phyloP scores from a whole-genome alignment of 2,113 vertebrate species.

The Percina caprodes region DNA sequence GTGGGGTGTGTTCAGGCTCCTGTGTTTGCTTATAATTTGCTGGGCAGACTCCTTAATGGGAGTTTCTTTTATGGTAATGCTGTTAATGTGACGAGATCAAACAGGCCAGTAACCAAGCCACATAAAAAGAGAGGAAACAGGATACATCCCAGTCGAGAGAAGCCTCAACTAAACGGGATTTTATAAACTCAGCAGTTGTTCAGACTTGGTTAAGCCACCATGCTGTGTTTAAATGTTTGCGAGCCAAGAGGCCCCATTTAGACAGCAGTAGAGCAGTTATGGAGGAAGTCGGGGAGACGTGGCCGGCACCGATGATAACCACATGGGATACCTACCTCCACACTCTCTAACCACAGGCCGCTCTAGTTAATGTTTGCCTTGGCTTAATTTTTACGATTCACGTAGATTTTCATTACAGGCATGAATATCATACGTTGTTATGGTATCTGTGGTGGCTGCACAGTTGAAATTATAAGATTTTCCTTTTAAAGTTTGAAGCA shows the following conservation, averaged over 20 bases:
- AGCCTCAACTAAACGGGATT: conserved; percentile 38
- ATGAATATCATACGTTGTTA: neutral
- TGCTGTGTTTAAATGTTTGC: conserved; percentile 64
- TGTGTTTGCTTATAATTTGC: conserved; percentile 44
- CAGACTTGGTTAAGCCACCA: conserved; percentile 46
- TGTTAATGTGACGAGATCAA: conserved; percentile 69
- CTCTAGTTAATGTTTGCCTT: conserved; percentile 32
- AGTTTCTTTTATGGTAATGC: conserved; percentile 45
- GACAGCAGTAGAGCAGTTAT: conserved; percentile 49
- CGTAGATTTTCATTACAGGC: neutral
- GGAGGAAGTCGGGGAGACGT: conserved; percentile 73
- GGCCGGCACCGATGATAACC: conserved; percentile 39
- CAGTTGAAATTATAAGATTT: neutral
- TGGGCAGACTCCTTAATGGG: conserved; percentile 9
- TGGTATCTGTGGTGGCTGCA: neutral
- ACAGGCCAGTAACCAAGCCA: conserved; percentile 55
- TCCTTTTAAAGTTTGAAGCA: neutral
- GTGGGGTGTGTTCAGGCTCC: conserved; percentile 29
- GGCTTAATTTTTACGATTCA: conserved; percentile 19
- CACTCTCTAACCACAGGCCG: conserved; percentile 38
- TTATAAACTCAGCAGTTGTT: conserved; percentile 56
- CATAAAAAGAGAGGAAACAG: conserved; percentile 68
- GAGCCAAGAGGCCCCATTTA: conserved; percentile 63
- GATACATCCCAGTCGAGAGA: conserved; percentile 47
- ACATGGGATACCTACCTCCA: conserved; percentile 45